A percentile compares a stretch with the other conserved stretches of the same genome.
Conservation (phyloP, 2,113 vertebrate genomes). For the Dissostichus mawsoni region DNA sequence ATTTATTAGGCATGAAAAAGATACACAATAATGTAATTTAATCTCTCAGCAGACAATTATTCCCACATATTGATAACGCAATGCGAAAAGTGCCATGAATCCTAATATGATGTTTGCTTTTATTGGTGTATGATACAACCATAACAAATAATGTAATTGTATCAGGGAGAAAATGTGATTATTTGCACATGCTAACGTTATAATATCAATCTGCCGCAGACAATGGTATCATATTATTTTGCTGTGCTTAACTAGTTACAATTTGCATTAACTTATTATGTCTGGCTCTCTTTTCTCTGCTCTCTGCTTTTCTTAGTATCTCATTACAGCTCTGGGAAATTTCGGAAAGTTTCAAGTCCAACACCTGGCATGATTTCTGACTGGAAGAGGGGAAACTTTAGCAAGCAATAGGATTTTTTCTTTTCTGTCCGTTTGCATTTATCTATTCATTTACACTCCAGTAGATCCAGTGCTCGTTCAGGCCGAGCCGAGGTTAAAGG, state of each 20-base stretch:
- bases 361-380: conserved; percentile 41
- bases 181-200: conserved; percentile 93
- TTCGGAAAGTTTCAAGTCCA: conserved; percentile 61
- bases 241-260: conserved; percentile 89
- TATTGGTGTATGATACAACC: conserved; percentile 96
- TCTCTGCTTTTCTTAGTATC: conserved; percentile 71
- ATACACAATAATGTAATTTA: conserved; percentile 99
- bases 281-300: conserved; percentile 70
- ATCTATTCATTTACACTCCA: conserved; percentile 20
- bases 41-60: conserved; percentile 99
- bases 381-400: conserved; percentile 55
- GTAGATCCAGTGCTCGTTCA: conserved; percentile 20
- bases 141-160: conserved; percentile 99
- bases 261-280: conserved; percentile 88
- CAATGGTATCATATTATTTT: conserved; percentile 86
- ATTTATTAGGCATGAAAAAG: conserved; percentile 99
- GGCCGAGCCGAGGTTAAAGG: conserved; percentile 41
- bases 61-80: conserved; percentile 99
- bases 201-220: conserved; percentile 85
- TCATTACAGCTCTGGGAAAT: conserved; percentile 69
- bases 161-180: conserved; percentile 92
- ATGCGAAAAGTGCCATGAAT: conserved; percentile 99
- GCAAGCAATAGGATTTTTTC: conserved; percentile 11
- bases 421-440: not conserved
- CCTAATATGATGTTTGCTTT: conserved; percentile 99